A percentile compares a stretch with the other conserved stretches of the same genome.
Conservation (phyloP, 2,113 vertebrate species). For the Perognathus longimembris region DNA sequence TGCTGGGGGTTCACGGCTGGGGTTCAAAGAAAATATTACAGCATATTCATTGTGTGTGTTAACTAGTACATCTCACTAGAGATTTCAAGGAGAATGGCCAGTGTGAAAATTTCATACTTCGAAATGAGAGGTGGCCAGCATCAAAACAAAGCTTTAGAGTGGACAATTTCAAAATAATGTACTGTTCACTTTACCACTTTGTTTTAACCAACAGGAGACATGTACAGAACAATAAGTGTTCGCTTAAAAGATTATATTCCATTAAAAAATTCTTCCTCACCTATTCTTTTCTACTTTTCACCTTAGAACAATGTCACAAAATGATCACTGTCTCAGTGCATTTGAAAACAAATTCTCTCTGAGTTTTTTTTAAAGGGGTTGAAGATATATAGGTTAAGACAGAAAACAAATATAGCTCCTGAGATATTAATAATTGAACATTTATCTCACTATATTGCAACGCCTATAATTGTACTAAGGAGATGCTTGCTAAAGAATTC, state of each 20-base stretch:
- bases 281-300: not conserved
- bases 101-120: constrained; percentile 62
- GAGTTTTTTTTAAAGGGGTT: constrained; percentile 20
- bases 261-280: not conserved
- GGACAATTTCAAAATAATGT: not conserved
- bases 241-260: constrained; percentile 57
- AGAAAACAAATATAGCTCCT: constrained; percentile 44
- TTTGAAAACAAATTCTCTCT: constrained; percentile 53
- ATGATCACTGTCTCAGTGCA: not conserved
- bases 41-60: constrained; percentile 55
- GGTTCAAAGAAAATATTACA: constrained; percentile 64
- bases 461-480: constrained; percentile 18
- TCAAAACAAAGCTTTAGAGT: not conserved
- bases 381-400: not conserved
- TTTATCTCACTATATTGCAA: not conserved
- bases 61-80: constrained; percentile 56
- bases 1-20: constrained; percentile 67
- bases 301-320: constrained; percentile 53
- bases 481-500: constrained; percentile 21
- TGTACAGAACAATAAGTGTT: constrained; percentile 55
- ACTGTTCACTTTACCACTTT: not conserved
- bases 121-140: not conserved
- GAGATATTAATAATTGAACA: constrained; percentile 37
- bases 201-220: not conserved
- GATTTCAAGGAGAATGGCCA: constrained; percentile 42